Conservation (phyloP, 2,797 vertebrate species). For the Anabacerthia variegaticeps region DNA sequence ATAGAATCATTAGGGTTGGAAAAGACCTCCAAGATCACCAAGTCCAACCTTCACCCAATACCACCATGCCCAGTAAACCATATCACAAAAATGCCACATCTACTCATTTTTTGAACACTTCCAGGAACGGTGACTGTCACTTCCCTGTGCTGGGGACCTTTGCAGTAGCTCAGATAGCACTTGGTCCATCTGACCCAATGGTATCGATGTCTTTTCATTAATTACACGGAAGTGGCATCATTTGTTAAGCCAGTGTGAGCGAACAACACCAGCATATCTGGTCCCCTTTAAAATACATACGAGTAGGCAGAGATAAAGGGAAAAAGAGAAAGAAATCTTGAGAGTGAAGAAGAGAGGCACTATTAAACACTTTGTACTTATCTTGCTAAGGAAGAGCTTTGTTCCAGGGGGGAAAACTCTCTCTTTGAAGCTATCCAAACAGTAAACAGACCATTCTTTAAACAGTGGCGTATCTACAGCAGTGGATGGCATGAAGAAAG, state of each 20-base stretch:
- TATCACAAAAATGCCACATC: neutral
- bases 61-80: neutral
- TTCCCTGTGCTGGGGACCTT: neutral
- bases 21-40: neutral
- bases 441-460: conserved; percentile 63
- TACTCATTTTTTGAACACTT: neutral
- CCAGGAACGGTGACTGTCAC: neutral
- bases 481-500: neutral
- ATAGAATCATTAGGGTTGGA: neutral
- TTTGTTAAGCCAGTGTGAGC: neutral
- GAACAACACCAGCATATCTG: neutral
- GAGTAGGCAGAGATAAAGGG: conserved; percentile 55
- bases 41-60: neutral
- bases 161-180: neutral
- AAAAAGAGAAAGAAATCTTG: conserved; percentile 37
- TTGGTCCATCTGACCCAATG: neutral
- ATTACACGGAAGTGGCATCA: neutral
- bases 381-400: conserved; percentile 53
- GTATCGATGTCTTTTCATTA: neutral
- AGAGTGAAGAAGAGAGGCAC: conserved; percentile 5
- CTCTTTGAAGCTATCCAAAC: conserved; percentile 33
- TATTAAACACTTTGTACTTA: conserved; percentile 64
- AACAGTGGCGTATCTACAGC: conserved; percentile 34
- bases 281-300: conserved; percentile 44
- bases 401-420: neutral